Evolutionary conservation across 2,113 vertebrate genomes (phyloP).

Genomic region (Lonchura striata): DNA sequence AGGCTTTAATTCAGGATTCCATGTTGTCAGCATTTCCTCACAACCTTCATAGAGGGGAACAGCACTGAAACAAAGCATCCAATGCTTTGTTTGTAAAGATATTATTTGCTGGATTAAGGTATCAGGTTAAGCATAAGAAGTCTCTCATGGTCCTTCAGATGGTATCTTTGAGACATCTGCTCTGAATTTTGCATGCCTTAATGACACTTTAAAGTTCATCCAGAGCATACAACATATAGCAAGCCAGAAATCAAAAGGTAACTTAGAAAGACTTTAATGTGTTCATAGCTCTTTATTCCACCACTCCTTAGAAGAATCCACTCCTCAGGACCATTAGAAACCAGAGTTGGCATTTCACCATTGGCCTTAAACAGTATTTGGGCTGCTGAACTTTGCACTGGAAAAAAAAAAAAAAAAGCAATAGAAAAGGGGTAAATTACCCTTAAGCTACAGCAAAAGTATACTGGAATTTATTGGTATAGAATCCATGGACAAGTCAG

Average conservation of each 20-base stretch:
- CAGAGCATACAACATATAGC: not conserved
- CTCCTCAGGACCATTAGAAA: not conserved
- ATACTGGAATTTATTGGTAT: not conserved
- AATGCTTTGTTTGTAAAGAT: not conserved
- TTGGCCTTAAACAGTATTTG: not conserved
- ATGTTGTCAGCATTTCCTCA: not conserved
- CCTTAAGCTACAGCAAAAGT: not conserved
- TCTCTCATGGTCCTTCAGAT: not conserved
- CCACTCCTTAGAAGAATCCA: not conserved
- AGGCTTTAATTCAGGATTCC: not conserved
- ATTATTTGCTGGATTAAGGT: not conserved
- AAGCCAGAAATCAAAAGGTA: not conserved
- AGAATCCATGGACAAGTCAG: not conserved
- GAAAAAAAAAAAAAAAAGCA: fast-evolving
- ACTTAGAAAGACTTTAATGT: not conserved
- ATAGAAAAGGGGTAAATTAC: not conserved
- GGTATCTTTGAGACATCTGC: not conserved
- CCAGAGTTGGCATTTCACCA: not conserved
- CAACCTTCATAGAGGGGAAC: not conserved
- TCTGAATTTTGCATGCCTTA: not conserved
- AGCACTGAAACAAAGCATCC: not conserved
- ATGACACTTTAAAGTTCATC: not conserved
- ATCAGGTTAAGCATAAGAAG: not conserved
- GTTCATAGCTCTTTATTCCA: not conserved
- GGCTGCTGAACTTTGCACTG: not conserved